These are phyloP conservation scores for Uromys caudimaculatus DNA, from an alignment of 2,797 vertebrate species.

Conservation along the genomic window DNA sequence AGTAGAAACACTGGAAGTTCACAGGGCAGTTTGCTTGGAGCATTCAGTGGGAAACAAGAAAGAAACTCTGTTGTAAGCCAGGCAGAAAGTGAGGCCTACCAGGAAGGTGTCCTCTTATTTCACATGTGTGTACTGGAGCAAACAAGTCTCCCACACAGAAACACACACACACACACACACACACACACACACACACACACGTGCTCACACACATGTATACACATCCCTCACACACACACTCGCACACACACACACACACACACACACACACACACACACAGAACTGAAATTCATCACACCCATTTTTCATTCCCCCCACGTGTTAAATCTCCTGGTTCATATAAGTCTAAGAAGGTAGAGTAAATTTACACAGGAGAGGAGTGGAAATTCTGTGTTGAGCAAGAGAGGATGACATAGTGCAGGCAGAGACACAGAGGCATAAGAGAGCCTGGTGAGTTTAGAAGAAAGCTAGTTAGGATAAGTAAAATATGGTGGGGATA, in stretches of 20 bases:
- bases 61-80: too few relatives aligned
- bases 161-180: not conserved
- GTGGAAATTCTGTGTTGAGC: not conserved
- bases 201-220: too few relatives aligned
- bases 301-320: not conserved
- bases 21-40: not conserved
- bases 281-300: not conserved
- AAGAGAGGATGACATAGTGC: not conserved
- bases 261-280: not conserved
- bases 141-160: too few relatives aligned
- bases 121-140: not conserved
- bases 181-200: too few relatives aligned
- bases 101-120: not conserved
- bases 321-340: not conserved
- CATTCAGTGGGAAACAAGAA: not conserved
- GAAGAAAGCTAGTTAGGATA: not conserved
- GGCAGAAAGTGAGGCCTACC: too few relatives aligned
- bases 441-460: not conserved
- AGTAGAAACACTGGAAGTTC: not conserved
- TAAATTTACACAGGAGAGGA: not conserved
- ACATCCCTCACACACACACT: not conserved
- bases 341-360: not conserved
- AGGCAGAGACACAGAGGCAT: not conserved
- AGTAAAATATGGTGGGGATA: not conserved
- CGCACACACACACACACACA: not conserved